These are phyloP conservation scores for Pycnomerus fuliginosus DNA, from an alignment of 2,888 invertebrate species.

Conservation along the genomic window DNA sequence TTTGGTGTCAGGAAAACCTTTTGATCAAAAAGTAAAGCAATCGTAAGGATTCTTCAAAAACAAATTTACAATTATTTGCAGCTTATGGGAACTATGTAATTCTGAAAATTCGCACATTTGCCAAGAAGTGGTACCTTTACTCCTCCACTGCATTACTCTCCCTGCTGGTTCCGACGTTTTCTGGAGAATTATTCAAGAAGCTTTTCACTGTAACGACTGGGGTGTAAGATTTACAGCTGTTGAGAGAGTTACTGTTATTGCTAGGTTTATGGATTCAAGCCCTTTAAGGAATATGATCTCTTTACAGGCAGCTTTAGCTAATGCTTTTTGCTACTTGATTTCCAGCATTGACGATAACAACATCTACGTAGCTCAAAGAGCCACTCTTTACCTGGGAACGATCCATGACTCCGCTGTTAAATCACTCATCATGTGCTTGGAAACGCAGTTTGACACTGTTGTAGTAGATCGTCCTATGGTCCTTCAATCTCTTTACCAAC, in stretches of 20 bases:
- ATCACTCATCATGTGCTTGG: conserved; percentile 88
- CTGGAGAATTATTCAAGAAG: conserved; percentile 92
- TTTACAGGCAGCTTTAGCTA: conserved; percentile 90
- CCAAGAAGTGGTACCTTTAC: conserved; percentile 85
- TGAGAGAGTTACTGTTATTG: conserved; percentile 90
- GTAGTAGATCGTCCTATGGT: conserved; percentile 97
- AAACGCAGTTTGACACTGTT: conserved; percentile 97
- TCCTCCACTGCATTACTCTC: conserved; percentile 93
- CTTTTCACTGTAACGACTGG: conserved; percentile 91
- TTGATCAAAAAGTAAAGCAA: conserved; percentile 82
- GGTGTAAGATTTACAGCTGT: conserved; percentile 90
- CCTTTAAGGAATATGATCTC: conserved; percentile 79
- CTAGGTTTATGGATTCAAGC: conserved; percentile 88
- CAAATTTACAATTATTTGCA: conserved; percentile 48
- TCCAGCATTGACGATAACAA: conserved; percentile 95
- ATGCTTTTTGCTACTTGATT: conserved; percentile 95
- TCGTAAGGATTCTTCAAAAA: neutral
- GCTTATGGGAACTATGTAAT: conserved; percentile 90
- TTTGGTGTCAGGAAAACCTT: conserved; percentile 95
- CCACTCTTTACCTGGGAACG: conserved; percentile 89
- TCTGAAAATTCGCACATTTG: conserved; percentile 93
- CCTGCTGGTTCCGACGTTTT: conserved; percentile 94
- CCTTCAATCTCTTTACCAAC: conserved; percentile 89
- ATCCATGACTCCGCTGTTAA: conserved; percentile 86
- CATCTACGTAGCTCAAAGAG: conserved; percentile 91